Evolutionary conservation across 2,113 vertebrate genomes (phyloP), one percentile per base, ranked within the genome.

Genomic region (Channa argus): DNA sequence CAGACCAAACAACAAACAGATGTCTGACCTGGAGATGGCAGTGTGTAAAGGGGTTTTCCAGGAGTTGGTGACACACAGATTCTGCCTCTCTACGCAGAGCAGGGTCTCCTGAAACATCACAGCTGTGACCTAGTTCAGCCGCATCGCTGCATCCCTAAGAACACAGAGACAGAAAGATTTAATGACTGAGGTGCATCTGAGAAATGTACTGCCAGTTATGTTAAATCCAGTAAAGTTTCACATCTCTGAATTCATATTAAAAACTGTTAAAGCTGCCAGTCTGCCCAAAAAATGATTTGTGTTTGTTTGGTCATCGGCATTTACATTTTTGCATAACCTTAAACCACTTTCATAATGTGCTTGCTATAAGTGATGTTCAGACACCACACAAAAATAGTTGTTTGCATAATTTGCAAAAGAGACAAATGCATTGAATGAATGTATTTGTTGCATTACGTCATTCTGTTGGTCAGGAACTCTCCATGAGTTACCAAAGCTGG

Each of bases 401-500:
- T 24, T 24, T 24, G 24, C 24, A 24, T 24, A 24, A 24, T 24
- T 24, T 24, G 24, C 24, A 24, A 24, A 24, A 24, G 24, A 24
- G 24, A 24, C 24, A 24, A 24, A 24, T 24, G 24, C 24, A 24
- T 24, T 24, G 24, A 62, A 65, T 47, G 55, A 33, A 51, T 0
- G 0, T 3, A 66, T 34, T 68, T 46, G 63, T 24, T 51, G 34
- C 2, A 54, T 33, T 86, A 95, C 95, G 89, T 94, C 82, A 33
- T 79, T 88, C 41, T 90, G 76, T 5, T 91, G 89, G 58, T 92
- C 93, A 0, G 93, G 93, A 55, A 97, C 91, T 72, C 88, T 95
- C 96, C 96, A 97, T 1, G 96, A 97, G 82, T 97, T 97, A 5
- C 95, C 96, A 65, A 98, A 97, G 62, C 94, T 95, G 36, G 95